Evolutionary conservation across 1,140 invertebrate species (phyloP), one percentile per base, ranked within the genome.

Genomic region (Drosophila willistoni): DNA sequence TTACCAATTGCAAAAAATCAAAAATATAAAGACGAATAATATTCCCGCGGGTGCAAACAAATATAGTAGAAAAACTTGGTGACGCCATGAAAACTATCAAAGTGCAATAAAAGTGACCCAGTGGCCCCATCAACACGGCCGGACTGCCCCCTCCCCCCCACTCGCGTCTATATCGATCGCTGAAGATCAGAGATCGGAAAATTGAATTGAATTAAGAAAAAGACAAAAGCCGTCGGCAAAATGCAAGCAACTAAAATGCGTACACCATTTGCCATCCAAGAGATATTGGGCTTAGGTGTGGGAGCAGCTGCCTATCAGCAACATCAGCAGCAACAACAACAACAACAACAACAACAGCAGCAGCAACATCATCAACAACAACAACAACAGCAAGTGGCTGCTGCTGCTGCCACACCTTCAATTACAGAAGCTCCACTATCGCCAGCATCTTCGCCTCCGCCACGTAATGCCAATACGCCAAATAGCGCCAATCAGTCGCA

Each of bases 241-340:
- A 92, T 92, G 91, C 91, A 92, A 73, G 91, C 91, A 22, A 91
- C 91, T 55, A 92, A 92, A 89, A 90, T 92, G 93, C 94, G 97
- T 73, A 97, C 96, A 65, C 97, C 97, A 14, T 98, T 98, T 92
- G 97, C 96, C 80, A 98, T 98, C 85, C 97, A 98, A 92, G 97
- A 98, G 93, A 94, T 98, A 77, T 93, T 98, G 83, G 97, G 97
- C 4, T 93, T 98, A 29, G 95, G 95, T 36, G 93, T 81, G n/a
- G 95, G 95, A 19, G 83, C 73, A 12, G 77, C 77, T 10, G 84
- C 84, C 73, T 89, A 84, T 19, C 84, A 79, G 42, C 79, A 89
- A 22, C 82, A 90, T 25, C 75, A 81, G 12, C 72, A 89, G 25
- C 82, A 90, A 22, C 75, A 81, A 12, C 72, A 77, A 22, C 71